Evolutionary conservation across 2,113 vertebrate species (phyloP).

Genomic region (Microtus montanus): DNA sequence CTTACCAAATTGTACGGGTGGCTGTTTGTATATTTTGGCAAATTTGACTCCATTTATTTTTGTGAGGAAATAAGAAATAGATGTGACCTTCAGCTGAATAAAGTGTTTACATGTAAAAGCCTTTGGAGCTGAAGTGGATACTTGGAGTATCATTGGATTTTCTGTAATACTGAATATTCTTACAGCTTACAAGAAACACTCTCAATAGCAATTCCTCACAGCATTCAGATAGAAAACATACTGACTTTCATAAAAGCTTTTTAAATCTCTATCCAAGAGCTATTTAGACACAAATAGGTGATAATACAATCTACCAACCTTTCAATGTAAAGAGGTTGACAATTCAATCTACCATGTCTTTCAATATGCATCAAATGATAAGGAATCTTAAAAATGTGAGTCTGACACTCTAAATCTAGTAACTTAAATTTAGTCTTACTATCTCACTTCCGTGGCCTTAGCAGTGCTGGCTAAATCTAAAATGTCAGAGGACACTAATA

Average conservation of each 20-base stretch:
- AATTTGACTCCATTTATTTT: constrained; percentile 67
- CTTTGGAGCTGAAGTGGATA: constrained; percentile 89
- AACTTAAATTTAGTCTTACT: constrained; percentile 98
- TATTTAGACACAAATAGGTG: constrained; percentile 96
- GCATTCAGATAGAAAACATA: constrained; percentile 97
- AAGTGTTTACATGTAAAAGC: background rate
- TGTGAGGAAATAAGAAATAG: background rate
- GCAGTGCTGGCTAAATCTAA: constrained; percentile 93
- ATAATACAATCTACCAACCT: constrained; percentile 94
- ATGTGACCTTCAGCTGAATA: background rate
- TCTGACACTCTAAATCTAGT: constrained; percentile 96
- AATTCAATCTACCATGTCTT: no score
- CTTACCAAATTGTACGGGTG: background rate
- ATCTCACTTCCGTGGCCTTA: constrained; percentile 95
- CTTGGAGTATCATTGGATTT: constrained; percentile 98
- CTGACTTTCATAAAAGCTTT: constrained; percentile 97
- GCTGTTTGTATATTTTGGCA: background rate
- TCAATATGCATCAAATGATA: constrained; percentile 92
- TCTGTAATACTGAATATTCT: constrained; percentile 98
- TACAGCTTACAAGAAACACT: constrained; percentile 98
- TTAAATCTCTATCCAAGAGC: constrained; percentile 96
- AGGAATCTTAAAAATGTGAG: constrained; percentile 98
- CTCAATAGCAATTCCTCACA: constrained; percentile 96
- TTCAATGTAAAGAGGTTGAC: constrained; percentile 86
- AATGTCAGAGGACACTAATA: constrained; percentile 97